These are phyloP conservation scores for Platynereis dumerilii DNA, from an alignment of 2,888 invertebrate species.

Conservation along the genomic window DNA sequence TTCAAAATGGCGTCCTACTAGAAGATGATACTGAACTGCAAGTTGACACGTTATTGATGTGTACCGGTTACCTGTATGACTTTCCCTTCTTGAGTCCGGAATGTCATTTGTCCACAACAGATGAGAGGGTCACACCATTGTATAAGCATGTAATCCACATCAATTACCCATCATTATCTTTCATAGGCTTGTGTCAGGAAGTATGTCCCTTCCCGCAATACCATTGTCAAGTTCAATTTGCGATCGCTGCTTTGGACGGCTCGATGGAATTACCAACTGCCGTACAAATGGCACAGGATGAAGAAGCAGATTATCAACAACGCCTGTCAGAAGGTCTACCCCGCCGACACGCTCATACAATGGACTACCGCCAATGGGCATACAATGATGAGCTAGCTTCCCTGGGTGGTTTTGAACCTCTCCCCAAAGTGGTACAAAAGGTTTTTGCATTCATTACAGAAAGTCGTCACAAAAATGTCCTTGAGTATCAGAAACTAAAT, in stretches of 20 bases:
- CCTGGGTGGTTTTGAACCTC: constrained; percentile 70
- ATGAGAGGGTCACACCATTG: constrained; percentile 81
- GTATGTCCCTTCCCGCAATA: constrained; percentile 86
- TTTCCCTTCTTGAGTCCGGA: constrained; percentile 78
- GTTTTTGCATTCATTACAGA: too few relatives aligned
- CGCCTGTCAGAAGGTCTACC: constrained; percentile 71
- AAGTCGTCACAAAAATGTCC: too few relatives aligned
- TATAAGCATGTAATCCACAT: constrained; percentile 87
- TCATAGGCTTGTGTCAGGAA: constrained; percentile 82
- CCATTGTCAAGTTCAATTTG: constrained; percentile 72
- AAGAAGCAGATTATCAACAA: constrained; percentile 69
- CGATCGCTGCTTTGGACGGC: constrained; percentile 71
- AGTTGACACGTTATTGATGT: constrained; percentile 74
- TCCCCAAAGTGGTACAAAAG: constrained; percentile 77
- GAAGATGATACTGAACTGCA: constrained; percentile 70
- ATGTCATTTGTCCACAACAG: constrained; percentile 76
- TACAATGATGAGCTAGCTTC: constrained; percentile 76
- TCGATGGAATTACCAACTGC: constrained; percentile 70
- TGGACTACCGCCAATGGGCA: constrained; percentile 76
- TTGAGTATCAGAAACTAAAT: too few relatives aligned
- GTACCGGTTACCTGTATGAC: constrained; percentile 78
- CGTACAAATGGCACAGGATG: constrained; percentile 74
- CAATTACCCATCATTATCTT: constrained; percentile 78
- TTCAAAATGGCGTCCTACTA: constrained; percentile 53
- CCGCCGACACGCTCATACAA: constrained; percentile 80